Evolutionary conservation across 2,113 vertebrate genomes (phyloP).

Genomic region (Phasianus colchicus): DNA sequence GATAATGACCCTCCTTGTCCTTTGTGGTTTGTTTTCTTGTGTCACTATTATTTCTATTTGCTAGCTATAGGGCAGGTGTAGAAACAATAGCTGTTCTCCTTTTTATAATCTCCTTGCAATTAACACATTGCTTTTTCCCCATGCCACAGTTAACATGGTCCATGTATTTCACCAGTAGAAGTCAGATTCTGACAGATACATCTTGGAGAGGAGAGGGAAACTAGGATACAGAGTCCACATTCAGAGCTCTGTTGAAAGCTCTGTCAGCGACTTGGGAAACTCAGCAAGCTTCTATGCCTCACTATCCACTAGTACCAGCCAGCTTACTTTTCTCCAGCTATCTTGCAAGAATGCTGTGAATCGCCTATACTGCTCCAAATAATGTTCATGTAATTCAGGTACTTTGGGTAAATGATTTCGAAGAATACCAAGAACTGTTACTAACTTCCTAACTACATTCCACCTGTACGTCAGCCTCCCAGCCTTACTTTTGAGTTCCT

Average conservation of each 20-base stretch:
- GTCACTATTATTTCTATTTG: not conserved
- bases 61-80: not conserved
- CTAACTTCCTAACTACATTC: not conserved
- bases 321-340: not conserved
- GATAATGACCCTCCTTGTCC: not conserved
- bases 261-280: not conserved
- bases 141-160: not conserved
- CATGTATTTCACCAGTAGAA: not conserved
- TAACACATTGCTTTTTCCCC: accelerated
- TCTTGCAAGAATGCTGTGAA: not conserved
- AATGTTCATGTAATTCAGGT: not conserved
- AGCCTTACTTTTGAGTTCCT: slow-evolving; percentile 76
- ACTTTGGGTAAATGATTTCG: not conserved
- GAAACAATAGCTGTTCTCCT: not conserved
- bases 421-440: not conserved
- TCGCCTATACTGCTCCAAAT: not conserved
- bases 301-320: not conserved
- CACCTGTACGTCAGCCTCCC: not conserved
- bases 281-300: not conserved
- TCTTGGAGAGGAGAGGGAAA: not conserved
- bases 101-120: not conserved
- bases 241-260: not conserved
- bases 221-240: not conserved
- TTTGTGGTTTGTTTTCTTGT: not conserved
- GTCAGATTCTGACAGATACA: not conserved